Percentiles rank a stretch among this genome's conserved stretches.
These are phyloP conservation scores for Sitobion miscanthi DNA, from an alignment of 1,140 invertebrate species.

Conservation along the genomic window DNA sequence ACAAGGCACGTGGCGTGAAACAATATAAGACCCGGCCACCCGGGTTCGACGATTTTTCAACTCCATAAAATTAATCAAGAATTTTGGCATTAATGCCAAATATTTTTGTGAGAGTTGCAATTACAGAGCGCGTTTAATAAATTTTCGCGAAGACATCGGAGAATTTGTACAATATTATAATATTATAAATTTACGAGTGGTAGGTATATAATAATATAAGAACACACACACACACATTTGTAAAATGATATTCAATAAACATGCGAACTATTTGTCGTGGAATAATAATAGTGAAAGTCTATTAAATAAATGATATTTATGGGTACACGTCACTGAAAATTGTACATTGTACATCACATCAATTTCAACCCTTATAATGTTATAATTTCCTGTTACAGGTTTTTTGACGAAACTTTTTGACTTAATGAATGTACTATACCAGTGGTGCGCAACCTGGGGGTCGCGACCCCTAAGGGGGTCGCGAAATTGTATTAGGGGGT, in stretches of 20 bases:
- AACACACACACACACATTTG: not conserved
- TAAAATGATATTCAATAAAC: not conserved
- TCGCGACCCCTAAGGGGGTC: too few relatives aligned
- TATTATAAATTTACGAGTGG: too few relatives aligned
- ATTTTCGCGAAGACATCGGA: not conserved
- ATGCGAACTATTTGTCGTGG: not conserved
- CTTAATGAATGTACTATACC: not conserved
- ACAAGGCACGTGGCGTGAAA: not conserved
- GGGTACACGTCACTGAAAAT: not conserved
- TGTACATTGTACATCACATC: not conserved
- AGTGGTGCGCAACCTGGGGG: too few relatives aligned
- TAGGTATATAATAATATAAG: too few relatives aligned
- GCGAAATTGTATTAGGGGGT: too few relatives aligned
- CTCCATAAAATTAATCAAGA: slow-evolving; percentile 24
- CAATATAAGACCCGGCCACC: not conserved
- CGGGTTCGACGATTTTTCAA: not conserved
- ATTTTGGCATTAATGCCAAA: not conserved
- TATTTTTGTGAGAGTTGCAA: not conserved
- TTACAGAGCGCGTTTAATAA: not conserved
- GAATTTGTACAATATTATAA: not conserved
- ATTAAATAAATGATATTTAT: not conserved
- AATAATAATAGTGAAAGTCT: not conserved
- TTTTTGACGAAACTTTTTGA: not conserved
- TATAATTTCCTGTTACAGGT: not conserved
- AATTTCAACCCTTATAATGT: not conserved